Evolutionary conservation across 2,797 vertebrate genomes (phyloP).

Genomic region (Propithecus deckenii): DNA sequence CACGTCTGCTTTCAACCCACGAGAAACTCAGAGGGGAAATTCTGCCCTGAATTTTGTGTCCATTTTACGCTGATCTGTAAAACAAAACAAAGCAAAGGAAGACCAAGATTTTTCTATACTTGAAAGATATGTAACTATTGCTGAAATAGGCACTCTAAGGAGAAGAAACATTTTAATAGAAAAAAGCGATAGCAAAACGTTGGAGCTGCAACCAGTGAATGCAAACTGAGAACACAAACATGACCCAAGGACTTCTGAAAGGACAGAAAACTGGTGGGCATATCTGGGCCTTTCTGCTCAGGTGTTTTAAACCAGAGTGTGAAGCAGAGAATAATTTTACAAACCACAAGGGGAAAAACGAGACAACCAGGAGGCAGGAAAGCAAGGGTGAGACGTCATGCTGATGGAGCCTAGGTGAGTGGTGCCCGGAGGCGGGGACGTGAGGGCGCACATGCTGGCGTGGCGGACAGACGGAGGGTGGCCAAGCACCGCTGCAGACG

Average conservation of each 20-base stretch:
- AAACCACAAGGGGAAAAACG: background rate
- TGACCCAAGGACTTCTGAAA: background rate
- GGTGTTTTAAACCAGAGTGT: rapidly evolving
- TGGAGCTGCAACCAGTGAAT: background rate
- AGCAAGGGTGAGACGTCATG: background rate
- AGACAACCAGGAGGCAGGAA: background rate
- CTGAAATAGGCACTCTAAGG: background rate
- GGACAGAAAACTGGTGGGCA: background rate
- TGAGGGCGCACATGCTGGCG: background rate
- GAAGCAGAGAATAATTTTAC: background rate
- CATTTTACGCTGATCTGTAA: background rate
- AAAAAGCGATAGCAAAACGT: background rate
- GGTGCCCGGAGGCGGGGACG: rapidly evolving
- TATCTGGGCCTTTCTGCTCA: background rate
- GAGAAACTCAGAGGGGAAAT: background rate
- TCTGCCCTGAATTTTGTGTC: background rate
- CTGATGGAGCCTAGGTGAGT: background rate
- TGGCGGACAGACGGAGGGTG: rapidly evolving
- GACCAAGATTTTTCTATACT: background rate
- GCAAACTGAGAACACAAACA: background rate
- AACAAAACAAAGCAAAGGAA: background rate
- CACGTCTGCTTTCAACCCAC: background rate
- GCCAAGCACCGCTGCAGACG: rapidly evolving
- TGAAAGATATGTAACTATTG: background rate
- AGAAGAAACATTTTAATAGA: background rate